A percentile compares a stretch with the other conserved stretches of the same genome.
These are phyloP conservation scores for Leontopithecus rosalia DNA, from an alignment of 2,797 vertebrate species.

Conservation along the genomic window DNA sequence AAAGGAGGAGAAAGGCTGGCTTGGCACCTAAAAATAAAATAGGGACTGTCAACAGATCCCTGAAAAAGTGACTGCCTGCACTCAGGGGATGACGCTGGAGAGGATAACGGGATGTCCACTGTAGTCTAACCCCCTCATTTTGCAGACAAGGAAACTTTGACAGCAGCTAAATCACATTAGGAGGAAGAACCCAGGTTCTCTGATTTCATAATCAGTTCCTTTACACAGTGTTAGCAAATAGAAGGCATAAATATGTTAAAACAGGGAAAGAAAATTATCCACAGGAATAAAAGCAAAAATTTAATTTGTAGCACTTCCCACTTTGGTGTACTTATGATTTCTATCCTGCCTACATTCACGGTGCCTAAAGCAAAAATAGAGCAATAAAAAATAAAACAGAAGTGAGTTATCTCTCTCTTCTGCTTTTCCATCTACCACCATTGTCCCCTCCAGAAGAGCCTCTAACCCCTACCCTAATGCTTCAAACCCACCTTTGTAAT, in stretches of 20 bases:
- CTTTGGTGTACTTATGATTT: background rate
- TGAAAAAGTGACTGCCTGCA: background rate
- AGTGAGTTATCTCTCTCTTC: background rate
- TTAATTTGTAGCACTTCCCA: background rate
- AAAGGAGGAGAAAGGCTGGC: background rate
- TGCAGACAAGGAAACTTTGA: background rate
- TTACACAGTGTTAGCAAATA: background rate
- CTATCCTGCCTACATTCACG: background rate
- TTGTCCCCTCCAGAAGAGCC: background rate
- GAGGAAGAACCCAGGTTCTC: slow-evolving; percentile 9
- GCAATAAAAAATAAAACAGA: background rate
- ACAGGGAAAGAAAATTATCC: background rate
- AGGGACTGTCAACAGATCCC: background rate
- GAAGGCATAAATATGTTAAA: background rate
- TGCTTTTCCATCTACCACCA: background rate
- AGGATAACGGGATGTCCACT: background rate
- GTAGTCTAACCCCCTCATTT: background rate
- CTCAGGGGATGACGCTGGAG: background rate
- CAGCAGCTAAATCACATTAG: background rate
- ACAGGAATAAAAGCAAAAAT: background rate
- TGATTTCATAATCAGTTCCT: background rate
- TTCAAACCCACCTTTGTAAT: background rate
- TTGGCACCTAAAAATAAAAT: background rate
- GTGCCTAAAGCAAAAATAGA: background rate
- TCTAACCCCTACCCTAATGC: background rate